phyloP scores from a whole-genome alignment of 2,888 invertebrate genomes.

The Epistrophella euchroma region DNA sequence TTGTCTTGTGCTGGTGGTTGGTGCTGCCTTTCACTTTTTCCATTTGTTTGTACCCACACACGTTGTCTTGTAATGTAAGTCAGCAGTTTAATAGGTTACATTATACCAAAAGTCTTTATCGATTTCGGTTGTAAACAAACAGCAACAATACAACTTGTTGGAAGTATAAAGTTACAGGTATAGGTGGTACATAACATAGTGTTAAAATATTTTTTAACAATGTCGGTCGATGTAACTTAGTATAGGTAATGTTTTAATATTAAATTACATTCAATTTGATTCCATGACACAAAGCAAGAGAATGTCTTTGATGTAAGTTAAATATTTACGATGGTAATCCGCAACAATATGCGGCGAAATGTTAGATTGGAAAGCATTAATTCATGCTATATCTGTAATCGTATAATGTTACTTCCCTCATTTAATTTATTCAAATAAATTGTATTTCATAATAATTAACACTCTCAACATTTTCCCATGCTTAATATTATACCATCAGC shows the following conservation, averaged over 20 bases:
- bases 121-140: background rate
- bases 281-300: background rate
- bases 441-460: slow-evolving; percentile 33
- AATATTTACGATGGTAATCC: background rate
- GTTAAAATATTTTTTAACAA: slow-evolving; percentile 3
- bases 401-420: slow-evolving; percentile 5
- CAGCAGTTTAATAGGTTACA: slow-evolving; percentile 3
- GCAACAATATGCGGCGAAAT: background rate
- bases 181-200: background rate
- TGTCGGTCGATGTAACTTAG: background rate
- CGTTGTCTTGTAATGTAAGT: slow-evolving; percentile 28
- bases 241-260: background rate
- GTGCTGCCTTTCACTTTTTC: slow-evolving; percentile 68
- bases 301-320: slow-evolving; percentile 6
- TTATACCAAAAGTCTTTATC: slow-evolving; percentile 9
- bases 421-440: slow-evolving; percentile 33
- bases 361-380: slow-evolving; percentile 3
- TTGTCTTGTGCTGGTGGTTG: slow-evolving; percentile 37
- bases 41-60: slow-evolving; percentile 50
- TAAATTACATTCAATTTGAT: background rate
- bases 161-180: background rate
- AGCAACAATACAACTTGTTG: background rate
- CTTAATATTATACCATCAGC: background rate
- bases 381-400: background rate
- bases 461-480: slow-evolving; percentile 31